Evolutionary conservation across 2,888 invertebrate genomes (phyloP).

Genomic region (Lasius fuliginosus): DNA sequence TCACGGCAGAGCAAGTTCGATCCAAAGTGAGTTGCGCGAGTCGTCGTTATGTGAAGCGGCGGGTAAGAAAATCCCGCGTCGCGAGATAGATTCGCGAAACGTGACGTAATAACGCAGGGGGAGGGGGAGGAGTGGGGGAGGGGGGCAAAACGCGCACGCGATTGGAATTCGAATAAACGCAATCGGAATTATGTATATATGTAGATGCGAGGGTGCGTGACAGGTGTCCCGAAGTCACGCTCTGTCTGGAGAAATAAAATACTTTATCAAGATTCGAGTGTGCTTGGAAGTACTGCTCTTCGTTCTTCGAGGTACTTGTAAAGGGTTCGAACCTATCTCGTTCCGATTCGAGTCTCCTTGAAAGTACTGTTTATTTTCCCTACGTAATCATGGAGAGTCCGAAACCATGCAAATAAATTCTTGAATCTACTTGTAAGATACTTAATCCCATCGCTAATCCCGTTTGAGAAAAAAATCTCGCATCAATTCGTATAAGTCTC

Average conservation of each 20-base stretch:
- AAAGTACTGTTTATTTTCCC: too few species aligned
- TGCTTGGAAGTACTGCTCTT: too few species aligned
- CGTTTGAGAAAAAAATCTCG: neutral
- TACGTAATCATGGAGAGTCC: too few species aligned
- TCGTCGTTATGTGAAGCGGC: neutral
- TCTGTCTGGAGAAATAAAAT: neutral
- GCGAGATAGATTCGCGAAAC: constrained; percentile 4
- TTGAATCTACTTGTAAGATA: too few species aligned
- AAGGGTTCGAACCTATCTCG: too few species aligned
- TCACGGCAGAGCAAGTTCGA: constrained; percentile 32
- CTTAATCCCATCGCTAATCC: too few species aligned
- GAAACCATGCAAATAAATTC: too few species aligned
- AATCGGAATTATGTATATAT: neutral
- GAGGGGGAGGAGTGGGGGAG: too few species aligned
- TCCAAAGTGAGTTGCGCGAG: neutral
- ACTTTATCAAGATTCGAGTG: too few species aligned
- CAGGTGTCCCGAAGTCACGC: neutral
- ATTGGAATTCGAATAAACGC: neutral
- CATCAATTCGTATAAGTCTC: too few species aligned
- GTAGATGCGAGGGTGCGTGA: neutral
- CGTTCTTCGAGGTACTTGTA: too few species aligned
- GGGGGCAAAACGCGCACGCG: neutral
- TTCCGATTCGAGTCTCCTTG: too few species aligned
- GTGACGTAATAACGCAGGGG: neutral
- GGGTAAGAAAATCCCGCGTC: constrained; percentile 24